Evolutionary conservation across 2,113 vertebrate species (phyloP).

Genomic region (Actinemys pallida): DNA sequence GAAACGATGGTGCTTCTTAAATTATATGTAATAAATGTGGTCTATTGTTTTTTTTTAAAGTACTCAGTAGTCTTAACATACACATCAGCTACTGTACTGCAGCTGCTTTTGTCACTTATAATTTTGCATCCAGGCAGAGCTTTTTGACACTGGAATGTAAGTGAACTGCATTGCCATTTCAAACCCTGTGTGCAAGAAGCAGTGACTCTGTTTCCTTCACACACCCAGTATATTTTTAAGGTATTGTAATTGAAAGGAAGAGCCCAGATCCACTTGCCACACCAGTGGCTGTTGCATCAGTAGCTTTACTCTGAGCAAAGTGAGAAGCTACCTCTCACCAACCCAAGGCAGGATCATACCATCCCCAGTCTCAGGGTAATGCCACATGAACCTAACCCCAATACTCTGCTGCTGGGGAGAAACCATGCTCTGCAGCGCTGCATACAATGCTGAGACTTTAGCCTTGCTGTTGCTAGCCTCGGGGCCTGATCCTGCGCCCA

Average conservation of each 20-base stretch:
- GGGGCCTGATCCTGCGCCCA: too few species aligned
- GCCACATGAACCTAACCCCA: neutral
- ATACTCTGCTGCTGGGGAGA: neutral
- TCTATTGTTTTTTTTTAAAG: neutral
- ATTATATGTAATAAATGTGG: neutral
- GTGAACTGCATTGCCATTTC: neutral
- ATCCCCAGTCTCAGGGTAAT: neutral
- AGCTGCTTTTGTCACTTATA: neutral
- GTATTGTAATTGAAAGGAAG: neutral
- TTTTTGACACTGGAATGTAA: neutral
- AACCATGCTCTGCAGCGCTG: neutral
- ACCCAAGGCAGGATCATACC: neutral
- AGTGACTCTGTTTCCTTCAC: neutral
- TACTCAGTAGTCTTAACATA: neutral
- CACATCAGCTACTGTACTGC: neutral
- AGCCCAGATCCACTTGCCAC: neutral
- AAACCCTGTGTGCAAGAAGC: neutral
- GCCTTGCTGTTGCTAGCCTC: too few species aligned
- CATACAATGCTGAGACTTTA: too few species aligned
- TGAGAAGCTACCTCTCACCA: neutral
- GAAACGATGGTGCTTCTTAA: neutral
- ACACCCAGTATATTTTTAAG: neutral
- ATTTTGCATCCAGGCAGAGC: neutral
- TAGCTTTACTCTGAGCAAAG: neutral
- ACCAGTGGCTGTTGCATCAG: neutral